Evolutionary conservation across 1,140 invertebrate genomes (phyloP).

Genomic region (Leguminivora glycinivorella): DNA sequence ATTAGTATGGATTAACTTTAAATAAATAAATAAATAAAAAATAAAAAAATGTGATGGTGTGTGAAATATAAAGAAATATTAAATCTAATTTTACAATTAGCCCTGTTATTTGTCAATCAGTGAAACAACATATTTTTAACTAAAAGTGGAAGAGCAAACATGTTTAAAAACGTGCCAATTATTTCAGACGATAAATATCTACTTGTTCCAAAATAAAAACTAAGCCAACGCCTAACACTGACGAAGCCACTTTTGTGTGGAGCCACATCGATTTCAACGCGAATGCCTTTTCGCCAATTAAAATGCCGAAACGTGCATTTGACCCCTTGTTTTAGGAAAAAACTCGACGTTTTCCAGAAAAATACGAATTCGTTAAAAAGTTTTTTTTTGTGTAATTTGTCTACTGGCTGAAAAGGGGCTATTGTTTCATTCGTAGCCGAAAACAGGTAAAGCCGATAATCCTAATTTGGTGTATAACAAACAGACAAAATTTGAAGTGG

Average conservation of each 20-base stretch:
- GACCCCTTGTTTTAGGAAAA: neutral
- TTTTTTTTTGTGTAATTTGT: constrained; percentile 7
- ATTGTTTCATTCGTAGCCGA: neutral
- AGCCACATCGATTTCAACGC: neutral
- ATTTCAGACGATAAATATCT: too few relatives aligned
- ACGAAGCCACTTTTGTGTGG: neutral
- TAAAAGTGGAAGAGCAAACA: too few relatives aligned
- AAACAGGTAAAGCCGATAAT: constrained; percentile 30
- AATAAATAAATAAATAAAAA: too few relatives aligned
- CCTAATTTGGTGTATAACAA: neutral
- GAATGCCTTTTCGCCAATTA: neutral
- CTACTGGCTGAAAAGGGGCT: constrained; percentile 23
- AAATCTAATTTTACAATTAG: too few relatives aligned
- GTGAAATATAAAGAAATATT: neutral
- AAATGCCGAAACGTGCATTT: constrained; percentile 31
- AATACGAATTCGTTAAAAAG: neutral
- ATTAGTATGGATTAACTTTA: too few relatives aligned
- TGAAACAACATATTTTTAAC: too few relatives aligned
- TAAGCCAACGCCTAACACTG: neutral
- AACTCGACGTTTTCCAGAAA: neutral
- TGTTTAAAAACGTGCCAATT: too few relatives aligned
- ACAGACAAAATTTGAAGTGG: too few relatives aligned
- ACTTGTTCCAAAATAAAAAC: neutral
- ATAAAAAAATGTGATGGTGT: too few relatives aligned
- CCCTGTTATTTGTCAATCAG: too few relatives aligned